Evolutionary conservation across 2,888 invertebrate species (phyloP), one percentile per base, ranked within the genome.

Genomic region (Hoplodrina blanda): DNA sequence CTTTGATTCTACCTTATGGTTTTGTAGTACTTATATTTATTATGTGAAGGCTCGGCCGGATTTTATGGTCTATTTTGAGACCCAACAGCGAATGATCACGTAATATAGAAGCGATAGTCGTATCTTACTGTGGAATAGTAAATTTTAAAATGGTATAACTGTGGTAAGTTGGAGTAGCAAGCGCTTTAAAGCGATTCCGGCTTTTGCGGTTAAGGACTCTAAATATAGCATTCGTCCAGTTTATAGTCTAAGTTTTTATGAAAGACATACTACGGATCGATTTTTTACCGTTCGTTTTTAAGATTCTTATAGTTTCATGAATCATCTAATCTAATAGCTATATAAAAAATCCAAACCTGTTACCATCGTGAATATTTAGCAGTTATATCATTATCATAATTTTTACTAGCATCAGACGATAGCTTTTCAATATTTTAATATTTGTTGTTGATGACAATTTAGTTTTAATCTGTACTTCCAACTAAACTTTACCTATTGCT

Each of bases 1-100:
- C 74, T 85, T 81, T 81, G 73, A 80, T 81, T 83, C 60, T 60
- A 62, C 56, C 76, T 65, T 13, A 37, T 5, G 8, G 19, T 4
- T 64, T 33, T 60, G 50, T 37, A 7, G 20, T 61, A 30, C 25
- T 61, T 50, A 46, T 50, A 65, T 68, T 65, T 60, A 50, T 25
- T 56, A 56, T 25, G 19, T 49, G 30, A 44, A 19, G 33, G n/a
- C 6, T 54, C 7, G 11, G 13, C 55, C 30, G 11, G 0, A 33
- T 78, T 73, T 62, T 25, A 69, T 50, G 44, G 17, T 20, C 44
- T 49, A 33, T 52, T 79, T 61, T 53, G 20, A 56, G 52, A 20
- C 50, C 20, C 10, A 15, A 53, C 33, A 30, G 49, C 20, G 33
- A 44, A 73, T 75, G 71, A 72, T 76, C 30, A 30, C 37, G 33